A percentile compares a stretch with the other conserved stretches of the same genome.
phyloP scores from a whole-genome alignment of 2,113 vertebrate species.

The Gnathonemus echidnorhynchus region DNA sequence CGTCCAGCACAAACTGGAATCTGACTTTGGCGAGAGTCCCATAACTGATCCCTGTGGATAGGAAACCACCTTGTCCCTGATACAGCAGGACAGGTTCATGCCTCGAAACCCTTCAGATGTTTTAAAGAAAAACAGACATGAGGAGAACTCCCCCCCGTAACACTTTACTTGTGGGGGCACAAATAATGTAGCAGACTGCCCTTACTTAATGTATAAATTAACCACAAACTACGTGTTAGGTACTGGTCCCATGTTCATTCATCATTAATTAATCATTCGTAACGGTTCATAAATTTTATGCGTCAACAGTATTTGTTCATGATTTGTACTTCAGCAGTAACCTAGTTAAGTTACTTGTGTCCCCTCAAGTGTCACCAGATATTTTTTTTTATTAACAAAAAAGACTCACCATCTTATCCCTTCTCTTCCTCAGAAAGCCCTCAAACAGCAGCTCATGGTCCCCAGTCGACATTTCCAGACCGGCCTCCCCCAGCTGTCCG shows the following conservation, averaged over 20 bases:
- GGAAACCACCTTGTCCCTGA: background rate
- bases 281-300: background rate
- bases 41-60: background rate
- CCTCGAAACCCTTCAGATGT: background rate
- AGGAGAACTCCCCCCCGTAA: background rate
- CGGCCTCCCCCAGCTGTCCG: no score
- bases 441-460: constrained; percentile 44
- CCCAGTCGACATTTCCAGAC: constrained; percentile 42
- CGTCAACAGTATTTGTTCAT: background rate
- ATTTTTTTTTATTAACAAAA: background rate
- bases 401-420: constrained; percentile 60
- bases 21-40: background rate
- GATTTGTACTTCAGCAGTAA: background rate
- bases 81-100: background rate
- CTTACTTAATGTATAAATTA: background rate
- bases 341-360: background rate
- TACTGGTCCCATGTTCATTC: background rate
- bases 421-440: constrained; percentile 65
- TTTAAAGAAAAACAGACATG: background rate
- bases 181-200: background rate
- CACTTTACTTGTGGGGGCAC: background rate
- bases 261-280: background rate
- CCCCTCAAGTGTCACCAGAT: background rate
- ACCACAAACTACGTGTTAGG: background rate
- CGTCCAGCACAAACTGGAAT: background rate